phyloP scores from a whole-genome alignment of 2,888 invertebrate species.

The Ecliptopera silaceata region DNA sequence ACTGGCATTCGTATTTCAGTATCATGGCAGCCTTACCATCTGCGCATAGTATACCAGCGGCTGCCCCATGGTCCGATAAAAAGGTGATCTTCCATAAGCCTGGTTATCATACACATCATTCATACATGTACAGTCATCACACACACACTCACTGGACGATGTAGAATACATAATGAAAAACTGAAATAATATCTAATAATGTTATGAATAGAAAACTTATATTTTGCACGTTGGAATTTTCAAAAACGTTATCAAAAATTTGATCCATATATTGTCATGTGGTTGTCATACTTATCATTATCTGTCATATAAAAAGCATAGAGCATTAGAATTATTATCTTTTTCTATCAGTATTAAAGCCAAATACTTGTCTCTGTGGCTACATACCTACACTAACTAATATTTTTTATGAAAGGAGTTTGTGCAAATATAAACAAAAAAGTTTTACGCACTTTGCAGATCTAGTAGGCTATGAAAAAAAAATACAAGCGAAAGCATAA shows the following conservation, averaged over 20 bases:
- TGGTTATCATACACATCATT: conserved; percentile 25
- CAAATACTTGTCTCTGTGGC: too few species aligned
- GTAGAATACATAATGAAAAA: conserved; percentile 49
- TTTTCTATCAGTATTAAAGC: too few species aligned
- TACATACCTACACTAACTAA: too few species aligned
- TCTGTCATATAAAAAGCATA: too few species aligned
- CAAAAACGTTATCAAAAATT: neutral
- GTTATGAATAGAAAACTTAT: neutral
- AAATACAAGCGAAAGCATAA: neutral
- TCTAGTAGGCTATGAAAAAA: neutral
- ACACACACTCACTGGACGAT: conserved; percentile 51
- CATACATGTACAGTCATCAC: conserved; percentile 37
- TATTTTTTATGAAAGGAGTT: too few species aligned
- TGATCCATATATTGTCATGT: neutral
- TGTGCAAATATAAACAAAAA: too few species aligned
- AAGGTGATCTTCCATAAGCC: conserved; percentile 33
- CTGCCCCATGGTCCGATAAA: conserved; percentile 48
- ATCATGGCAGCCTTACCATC: conserved; percentile 50
- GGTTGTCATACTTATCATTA: too few species aligned
- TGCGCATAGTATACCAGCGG: conserved; percentile 65
- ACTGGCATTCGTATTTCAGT: too few species aligned
- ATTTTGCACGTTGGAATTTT: neutral
- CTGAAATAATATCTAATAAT: too few species aligned
- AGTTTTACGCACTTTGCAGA: neutral
- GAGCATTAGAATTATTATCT: too few species aligned